Conservation (phyloP, 1,140 invertebrate genomes). For the Hormaphis cornu region DNA sequence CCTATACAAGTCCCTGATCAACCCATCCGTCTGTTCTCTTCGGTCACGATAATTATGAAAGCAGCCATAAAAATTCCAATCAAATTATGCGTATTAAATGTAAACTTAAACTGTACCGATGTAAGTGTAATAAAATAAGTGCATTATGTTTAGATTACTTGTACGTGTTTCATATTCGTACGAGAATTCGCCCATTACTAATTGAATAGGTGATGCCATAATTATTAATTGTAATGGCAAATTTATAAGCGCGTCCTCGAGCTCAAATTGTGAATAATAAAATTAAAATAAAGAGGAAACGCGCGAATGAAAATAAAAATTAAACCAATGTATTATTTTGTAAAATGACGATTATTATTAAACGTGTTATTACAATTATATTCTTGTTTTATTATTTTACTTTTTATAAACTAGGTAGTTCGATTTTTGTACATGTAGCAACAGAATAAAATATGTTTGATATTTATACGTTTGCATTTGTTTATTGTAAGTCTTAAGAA, state of each 20-base stretch:
- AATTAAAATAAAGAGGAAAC: background rate
- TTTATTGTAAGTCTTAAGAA: no score
- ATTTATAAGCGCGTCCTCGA: background rate
- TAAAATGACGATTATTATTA: background rate
- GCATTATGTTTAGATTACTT: background rate
- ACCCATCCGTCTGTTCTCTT: background rate
- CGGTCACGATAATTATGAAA: background rate
- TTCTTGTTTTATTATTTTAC: background rate
- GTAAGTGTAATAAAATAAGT: no score
- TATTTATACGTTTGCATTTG: background rate
- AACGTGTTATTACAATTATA: background rate
- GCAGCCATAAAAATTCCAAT: background rate
- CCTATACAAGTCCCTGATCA: no score
- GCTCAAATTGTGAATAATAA: background rate
- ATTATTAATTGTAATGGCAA: background rate
- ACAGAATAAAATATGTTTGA: background rate
- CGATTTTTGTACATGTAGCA: background rate
- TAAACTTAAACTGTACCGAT: no score
- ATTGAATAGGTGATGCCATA: constrained; percentile 9
- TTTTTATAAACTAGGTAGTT: background rate
- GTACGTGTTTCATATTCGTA: background rate
- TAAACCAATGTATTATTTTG: background rate
- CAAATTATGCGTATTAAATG: background rate
- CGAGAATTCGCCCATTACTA: background rate
- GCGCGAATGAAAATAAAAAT: background rate